Evolutionary conservation across 2,797 vertebrate species (phyloP).

Genomic region (Malurus splendens): DNA sequence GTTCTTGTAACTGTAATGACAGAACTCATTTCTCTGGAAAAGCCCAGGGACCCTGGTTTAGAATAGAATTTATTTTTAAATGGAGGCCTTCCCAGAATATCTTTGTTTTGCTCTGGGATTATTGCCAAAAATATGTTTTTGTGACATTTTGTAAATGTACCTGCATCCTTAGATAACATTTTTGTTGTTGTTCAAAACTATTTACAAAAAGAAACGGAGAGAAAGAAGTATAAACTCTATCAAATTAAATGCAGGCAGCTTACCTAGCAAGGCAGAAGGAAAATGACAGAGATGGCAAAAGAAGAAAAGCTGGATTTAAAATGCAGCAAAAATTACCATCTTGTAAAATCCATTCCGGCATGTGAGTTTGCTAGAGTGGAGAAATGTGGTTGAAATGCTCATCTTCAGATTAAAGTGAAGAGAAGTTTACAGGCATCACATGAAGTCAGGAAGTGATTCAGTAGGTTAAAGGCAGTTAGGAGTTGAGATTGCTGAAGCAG

Average conservation of each 20-base stretch:
- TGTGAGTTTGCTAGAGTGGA: neutral
- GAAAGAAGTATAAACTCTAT: neutral
- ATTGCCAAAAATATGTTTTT: constrained; percentile 32
- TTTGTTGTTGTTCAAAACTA: neutral
- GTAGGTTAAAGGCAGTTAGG: neutral
- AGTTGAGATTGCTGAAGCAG: neutral
- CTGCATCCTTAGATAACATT: constrained; percentile 46
- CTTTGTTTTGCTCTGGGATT: constrained; percentile 32
- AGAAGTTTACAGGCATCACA: neutral
- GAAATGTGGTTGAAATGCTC: neutral
- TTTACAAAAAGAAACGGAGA: neutral
- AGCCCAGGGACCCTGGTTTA: neutral
- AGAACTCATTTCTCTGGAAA: neutral
- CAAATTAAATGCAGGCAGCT: neutral
- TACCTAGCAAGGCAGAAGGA: neutral
- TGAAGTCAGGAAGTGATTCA: neutral
- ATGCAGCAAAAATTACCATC: neutral
- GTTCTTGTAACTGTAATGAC: neutral
- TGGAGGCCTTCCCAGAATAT: constrained; percentile 4
- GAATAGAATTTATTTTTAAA: constrained; percentile 1
- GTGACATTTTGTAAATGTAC: constrained; percentile 25
- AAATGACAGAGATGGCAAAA: neutral
- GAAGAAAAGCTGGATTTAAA: neutral
- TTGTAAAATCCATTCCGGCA: neutral
- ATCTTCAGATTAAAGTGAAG: neutral